Evolutionary conservation across 2,888 invertebrate species (phyloP), one percentile per base, ranked within the genome.

Genomic region (Cosmopolites sordidus): DNA sequence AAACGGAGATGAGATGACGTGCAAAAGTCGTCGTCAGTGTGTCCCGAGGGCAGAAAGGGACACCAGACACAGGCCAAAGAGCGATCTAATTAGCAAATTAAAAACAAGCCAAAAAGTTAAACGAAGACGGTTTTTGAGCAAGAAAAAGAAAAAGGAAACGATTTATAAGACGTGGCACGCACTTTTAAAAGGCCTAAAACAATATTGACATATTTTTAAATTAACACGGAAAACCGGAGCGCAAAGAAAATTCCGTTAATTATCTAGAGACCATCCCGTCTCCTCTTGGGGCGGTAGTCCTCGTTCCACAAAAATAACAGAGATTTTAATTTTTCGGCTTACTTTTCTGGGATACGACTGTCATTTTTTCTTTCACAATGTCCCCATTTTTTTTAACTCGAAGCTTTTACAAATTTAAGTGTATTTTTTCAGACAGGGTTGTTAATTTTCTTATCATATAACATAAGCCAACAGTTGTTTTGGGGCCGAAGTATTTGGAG

Each of bases 121-220:
- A 22, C 22, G 22, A 22, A 22, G 22, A 22, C n/a, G n/a, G 22
- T 5, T 8, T 22, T 22, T 22, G 22, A 3, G 22, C 3, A 22
- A 33, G 33, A 11, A 3, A 11, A 12, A 12, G 11, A 12, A 33
- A 33, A 33, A 33, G 11, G 11, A 33, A 33, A n/a, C 33, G 33
- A 33, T n/a, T 33, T 6, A 33, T 33, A 33, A 33, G 12, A 11
- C 33, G n/a, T 11, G 47, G 47, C 39, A 47, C 40, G 39, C 39
- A 47, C 12, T 40, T 47, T 47, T 46, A 16, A 47, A 47, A 47
- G 47, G 39, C 39, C 47, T 47, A 29, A 47, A 47, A 47, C 37
- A 47, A 47, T 47, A 47, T 47, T 47, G 47, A 47, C 47, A 47
- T 47, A 38, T 47, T 47, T 47, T 47, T 47, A 47, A 47, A 47